phyloP scores from a whole-genome alignment of 2,888 invertebrate species.

The Hymenopus coronatus region DNA sequence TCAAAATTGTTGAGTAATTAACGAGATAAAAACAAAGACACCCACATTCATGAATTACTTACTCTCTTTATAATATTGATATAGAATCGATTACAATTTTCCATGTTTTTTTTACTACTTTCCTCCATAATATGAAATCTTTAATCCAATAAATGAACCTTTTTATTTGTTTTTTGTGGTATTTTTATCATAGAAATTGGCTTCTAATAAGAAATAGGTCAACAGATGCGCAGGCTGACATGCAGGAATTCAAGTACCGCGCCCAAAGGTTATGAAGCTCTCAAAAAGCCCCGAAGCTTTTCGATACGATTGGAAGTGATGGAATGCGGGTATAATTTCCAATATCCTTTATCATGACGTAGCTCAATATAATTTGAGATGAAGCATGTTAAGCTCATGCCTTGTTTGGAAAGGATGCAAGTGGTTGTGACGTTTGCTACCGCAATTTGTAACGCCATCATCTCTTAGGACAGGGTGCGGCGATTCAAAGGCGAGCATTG shows the following conservation, averaged over 20 bases:
- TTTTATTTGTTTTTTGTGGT: no score
- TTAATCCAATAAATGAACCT: no score
- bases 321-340: background rate
- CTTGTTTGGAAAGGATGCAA: background rate
- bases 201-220: background rate
- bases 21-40: no score
- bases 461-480: background rate
- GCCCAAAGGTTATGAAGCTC: background rate
- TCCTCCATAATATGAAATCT: no score
- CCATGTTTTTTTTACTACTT: no score
- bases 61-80: no score
- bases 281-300: background rate
- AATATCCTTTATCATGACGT: background rate
- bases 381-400: background rate
- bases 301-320: background rate
- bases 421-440: background rate
- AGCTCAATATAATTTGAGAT: background rate
- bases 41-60: no score
- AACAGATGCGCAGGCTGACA: background rate
- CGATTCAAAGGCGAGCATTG: background rate
- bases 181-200: background rate
- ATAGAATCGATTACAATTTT: no score
- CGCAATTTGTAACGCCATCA: background rate
- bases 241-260: background rate
- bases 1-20: no score